Percentiles rank a stretch among this genome's conserved stretches.
These are phyloP conservation scores for Callocephalon fimbriatum DNA, from an alignment of 2,113 vertebrate species.

Conservation along the genomic window DNA sequence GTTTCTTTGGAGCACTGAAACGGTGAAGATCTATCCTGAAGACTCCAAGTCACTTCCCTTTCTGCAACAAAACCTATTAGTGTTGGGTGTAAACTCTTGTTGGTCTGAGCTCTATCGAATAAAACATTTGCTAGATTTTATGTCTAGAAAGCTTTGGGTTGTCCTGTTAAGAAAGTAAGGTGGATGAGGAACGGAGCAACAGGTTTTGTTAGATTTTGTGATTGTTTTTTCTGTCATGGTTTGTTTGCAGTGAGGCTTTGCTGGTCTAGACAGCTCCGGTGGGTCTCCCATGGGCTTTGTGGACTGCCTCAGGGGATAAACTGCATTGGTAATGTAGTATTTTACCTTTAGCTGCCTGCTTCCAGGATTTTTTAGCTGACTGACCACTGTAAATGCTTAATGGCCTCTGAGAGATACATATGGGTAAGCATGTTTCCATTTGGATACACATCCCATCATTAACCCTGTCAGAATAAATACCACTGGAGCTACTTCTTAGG, in stretches of 20 bases:
- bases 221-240: background rate
- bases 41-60: background rate
- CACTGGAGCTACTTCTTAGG: background rate
- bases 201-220: background rate
- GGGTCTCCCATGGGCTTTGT: background rate
- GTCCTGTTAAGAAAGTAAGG: background rate
- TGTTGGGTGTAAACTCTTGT: background rate
- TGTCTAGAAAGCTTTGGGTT: background rate
- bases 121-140: background rate
- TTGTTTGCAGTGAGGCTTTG: background rate
- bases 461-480: background rate
- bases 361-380: background rate
- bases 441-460: background rate
- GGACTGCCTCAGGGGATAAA: background rate
- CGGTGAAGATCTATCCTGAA: background rate
- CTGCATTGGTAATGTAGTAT: background rate
- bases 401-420: background rate
- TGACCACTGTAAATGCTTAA: background rate
- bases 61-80: background rate
- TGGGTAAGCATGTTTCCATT: background rate
- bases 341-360: background rate
- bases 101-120: background rate
- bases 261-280: background rate
- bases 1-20: background rate
- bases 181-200: background rate